Percentiles rank a stretch among this genome's conserved stretches.
Evolutionary conservation across 2,797 vertebrate species (phyloP).

Genomic region (Momotus momota): DNA sequence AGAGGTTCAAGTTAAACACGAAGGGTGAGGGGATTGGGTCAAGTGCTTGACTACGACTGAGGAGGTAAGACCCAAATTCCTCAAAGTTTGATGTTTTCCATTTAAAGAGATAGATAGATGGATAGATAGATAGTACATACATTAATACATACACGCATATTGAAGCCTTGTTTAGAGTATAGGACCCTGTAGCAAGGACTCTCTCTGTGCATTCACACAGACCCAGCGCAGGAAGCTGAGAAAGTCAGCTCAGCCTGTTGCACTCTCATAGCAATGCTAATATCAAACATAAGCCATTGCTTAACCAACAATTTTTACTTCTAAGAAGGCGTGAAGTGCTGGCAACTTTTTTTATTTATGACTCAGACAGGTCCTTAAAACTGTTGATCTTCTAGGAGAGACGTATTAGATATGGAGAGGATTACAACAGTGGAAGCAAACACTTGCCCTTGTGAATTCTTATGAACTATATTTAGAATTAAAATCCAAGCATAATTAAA

Average conservation of each 20-base stretch:
- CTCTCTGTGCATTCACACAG: neutral
- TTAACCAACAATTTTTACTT: neutral
- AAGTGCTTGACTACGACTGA: neutral
- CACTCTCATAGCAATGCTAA: neutral
- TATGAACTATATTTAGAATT: constrained; percentile 60
- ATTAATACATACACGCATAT: neutral
- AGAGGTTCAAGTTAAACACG: neutral
- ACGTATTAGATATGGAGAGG: neutral
- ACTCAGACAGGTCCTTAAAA: constrained; percentile 1
- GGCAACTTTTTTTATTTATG: neutral
- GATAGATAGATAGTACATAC: neutral
- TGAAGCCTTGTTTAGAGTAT: neutral
- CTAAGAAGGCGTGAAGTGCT: neutral
- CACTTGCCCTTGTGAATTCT: constrained; percentile 51
- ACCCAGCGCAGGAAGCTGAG: neutral
- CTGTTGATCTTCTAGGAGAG: neutral
- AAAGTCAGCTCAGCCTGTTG: neutral
- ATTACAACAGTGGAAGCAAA: constrained; percentile 55
- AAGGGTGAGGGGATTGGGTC: neutral
- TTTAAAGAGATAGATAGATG: neutral
- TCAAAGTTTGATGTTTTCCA: neutral
- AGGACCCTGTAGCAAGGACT: neutral
- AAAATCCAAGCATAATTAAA: constrained; percentile 64
- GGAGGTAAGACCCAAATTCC: neutral
- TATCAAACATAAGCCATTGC: neutral